Conservation (phyloP, 1,140 invertebrate genomes). For the Saccostrea echinata region DNA sequence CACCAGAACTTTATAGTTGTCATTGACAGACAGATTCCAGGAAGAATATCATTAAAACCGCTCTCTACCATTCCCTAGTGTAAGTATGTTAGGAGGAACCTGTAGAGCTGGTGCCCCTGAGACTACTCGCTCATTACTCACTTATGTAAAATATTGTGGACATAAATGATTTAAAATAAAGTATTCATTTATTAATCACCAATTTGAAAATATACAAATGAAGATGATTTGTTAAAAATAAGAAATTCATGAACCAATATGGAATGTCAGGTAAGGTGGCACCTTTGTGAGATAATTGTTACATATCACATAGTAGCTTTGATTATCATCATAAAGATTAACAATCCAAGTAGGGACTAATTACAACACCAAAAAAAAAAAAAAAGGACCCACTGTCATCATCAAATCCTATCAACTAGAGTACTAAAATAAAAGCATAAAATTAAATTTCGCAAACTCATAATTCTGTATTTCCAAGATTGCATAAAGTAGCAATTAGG, state of each 20-base stretch:
- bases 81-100: too few relatives aligned
- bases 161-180: too few relatives aligned
- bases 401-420: neutral
- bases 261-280: too few relatives aligned
- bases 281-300: neutral
- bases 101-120: too few relatives aligned
- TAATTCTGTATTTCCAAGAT: neutral
- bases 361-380: neutral
- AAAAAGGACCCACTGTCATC: too few relatives aligned
- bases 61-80: too few relatives aligned
- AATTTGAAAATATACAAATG: neutral
- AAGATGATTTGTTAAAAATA: neutral
- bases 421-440: neutral
- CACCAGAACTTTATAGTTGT: too few relatives aligned
- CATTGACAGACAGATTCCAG: too few relatives aligned
- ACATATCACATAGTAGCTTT: conserved; percentile 5
- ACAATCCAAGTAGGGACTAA: neutral
- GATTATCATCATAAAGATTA: neutral
- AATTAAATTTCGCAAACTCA: neutral
- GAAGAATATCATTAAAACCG: too few relatives aligned
- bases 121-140: too few relatives aligned
- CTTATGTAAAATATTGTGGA: too few relatives aligned
- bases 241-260: neutral
- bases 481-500: conserved; percentile 1
- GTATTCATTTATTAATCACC: neutral